Conservation (phyloP, 2,113 vertebrate species). For the Bos javanicus region DNA sequence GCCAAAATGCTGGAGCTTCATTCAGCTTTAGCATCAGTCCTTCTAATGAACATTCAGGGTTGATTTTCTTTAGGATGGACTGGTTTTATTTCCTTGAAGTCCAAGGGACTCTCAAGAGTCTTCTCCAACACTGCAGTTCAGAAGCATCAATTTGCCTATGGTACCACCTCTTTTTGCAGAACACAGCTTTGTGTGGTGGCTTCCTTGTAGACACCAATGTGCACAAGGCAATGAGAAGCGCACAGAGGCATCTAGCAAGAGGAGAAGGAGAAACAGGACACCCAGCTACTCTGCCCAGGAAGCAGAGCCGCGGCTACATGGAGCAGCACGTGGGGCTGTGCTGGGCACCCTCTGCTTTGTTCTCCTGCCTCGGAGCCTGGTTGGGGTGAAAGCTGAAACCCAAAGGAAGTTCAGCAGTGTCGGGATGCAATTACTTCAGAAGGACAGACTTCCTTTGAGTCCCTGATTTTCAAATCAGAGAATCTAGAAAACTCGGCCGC, state of each 20-base stretch:
- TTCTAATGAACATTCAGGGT: neutral
- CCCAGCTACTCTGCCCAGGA: neutral
- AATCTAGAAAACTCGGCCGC: conserved; percentile 62
- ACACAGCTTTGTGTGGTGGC: neutral
- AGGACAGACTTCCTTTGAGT: conserved; percentile 68
- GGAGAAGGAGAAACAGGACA: conserved; percentile 36
- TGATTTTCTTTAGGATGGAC: neutral
- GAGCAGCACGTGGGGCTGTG: neutral
- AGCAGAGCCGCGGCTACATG: neutral
- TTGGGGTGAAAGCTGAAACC: conserved; percentile 65
- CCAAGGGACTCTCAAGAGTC: neutral
- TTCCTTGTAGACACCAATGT: neutral
- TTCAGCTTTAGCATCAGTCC: neutral
- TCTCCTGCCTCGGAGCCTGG: neutral
- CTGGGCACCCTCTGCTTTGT: conserved; percentile 41
- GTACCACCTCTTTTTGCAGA: neutral
- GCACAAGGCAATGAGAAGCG: neutral
- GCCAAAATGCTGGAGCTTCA: neutral
- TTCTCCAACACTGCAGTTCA: neutral
- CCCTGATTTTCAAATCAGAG: conserved; percentile 58
- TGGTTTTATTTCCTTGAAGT: neutral
- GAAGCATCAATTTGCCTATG: neutral
- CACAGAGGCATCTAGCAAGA: neutral
- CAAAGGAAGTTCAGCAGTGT: conserved; percentile 54
- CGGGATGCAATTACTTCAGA: conserved; percentile 66